Conservation (phyloP, 2,797 vertebrate species). For the Heterohyrax brucei region DNA sequence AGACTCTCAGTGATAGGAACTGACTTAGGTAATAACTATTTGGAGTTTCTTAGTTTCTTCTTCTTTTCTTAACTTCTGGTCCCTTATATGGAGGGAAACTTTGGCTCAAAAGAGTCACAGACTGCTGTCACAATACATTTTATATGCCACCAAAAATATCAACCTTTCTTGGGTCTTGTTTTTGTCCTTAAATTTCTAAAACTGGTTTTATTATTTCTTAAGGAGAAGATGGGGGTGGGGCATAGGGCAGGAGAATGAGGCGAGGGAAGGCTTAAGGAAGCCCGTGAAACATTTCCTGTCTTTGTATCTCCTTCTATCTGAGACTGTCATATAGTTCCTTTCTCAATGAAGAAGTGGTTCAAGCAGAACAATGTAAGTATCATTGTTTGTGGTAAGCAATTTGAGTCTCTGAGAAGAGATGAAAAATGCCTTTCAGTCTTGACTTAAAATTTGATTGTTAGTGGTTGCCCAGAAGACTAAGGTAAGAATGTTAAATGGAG, state of each 20-base stretch:
- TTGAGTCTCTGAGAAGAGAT: not conserved
- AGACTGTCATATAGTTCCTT: not conserved
- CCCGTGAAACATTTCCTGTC: not conserved
- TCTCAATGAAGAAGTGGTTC: not conserved
- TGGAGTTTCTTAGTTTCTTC: not conserved
- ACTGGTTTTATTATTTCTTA: slow-evolving; percentile 31
- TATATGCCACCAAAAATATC: not conserved
- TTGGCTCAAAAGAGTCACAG: not conserved
- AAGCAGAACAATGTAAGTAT: not conserved
- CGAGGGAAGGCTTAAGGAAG: not conserved
- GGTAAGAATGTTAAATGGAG: not conserved
- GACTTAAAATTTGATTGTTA: not conserved
- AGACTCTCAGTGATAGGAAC: not conserved
- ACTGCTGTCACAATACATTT: not conserved
- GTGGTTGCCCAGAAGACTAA: not conserved
- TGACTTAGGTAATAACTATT: not conserved
- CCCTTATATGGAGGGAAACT: not conserved
- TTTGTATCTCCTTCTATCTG: not conserved
- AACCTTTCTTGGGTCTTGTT: no score
- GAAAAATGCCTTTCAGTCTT: not conserved
- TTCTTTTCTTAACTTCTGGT: not conserved
- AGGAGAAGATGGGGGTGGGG: not conserved
- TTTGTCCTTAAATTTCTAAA: not conserved
- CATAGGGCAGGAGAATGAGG: not conserved
- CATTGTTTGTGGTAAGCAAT: not conserved